Percentiles rank a stretch among this genome's conserved stretches.
Evolutionary conservation across 2,888 invertebrate species (phyloP).

Genomic region (Pecten maximus): DNA sequence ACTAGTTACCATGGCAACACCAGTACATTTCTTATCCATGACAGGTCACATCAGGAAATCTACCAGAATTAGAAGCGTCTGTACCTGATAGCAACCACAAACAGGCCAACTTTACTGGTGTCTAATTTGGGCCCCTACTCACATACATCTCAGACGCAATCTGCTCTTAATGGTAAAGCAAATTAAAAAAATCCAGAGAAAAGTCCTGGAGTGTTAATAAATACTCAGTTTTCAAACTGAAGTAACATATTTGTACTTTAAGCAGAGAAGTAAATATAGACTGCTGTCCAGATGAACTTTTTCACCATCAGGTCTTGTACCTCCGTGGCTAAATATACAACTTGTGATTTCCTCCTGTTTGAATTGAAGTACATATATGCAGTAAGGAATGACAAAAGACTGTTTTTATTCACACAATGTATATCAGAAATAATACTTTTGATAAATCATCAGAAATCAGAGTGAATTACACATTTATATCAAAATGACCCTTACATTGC

Average conservation of each 20-base stretch:
- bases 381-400: too few species aligned
- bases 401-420: too few species aligned
- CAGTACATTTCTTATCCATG: background rate
- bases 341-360: too few species aligned
- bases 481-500: background rate
- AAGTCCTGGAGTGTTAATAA: background rate
- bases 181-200: conserved; percentile 10
- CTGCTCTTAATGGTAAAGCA: background rate
- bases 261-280: background rate
- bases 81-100: background rate
- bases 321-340: too few species aligned
- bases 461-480: background rate
- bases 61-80: background rate
- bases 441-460: background rate
- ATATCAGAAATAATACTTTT: background rate
- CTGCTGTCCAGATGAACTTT: background rate
- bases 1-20: conserved; percentile 20
- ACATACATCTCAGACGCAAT: background rate
- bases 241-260: background rate
- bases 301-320: background rate
- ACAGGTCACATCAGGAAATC: conserved; percentile 22
- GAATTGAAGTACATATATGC: too few species aligned
- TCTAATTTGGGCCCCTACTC: conserved; percentile 23
- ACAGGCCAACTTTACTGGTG: background rate
- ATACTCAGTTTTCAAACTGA: conserved; percentile 1